Evolutionary conservation across 2,113 vertebrate genomes (phyloP).

Genomic region (Syngnathus typhle): DNA sequence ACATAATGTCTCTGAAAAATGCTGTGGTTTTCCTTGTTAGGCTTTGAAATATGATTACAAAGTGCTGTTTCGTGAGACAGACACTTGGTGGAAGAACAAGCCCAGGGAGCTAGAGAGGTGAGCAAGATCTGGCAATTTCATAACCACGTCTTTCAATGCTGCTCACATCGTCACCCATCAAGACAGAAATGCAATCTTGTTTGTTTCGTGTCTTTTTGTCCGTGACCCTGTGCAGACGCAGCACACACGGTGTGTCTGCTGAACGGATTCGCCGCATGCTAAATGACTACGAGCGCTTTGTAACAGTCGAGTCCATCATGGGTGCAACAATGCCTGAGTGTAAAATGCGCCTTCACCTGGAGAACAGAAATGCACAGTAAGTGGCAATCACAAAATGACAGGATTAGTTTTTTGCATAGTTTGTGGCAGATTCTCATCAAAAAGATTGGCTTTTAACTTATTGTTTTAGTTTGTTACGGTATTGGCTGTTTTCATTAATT

Average conservation of each 20-base stretch:
- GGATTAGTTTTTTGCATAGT: background rate
- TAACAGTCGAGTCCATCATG: constrained; percentile 81
- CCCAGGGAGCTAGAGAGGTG: constrained; percentile 92
- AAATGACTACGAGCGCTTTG: constrained; percentile 78
- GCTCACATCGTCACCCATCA: background rate
- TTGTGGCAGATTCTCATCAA: background rate
- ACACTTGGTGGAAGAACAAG: constrained; percentile 95
- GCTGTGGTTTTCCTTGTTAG: constrained; percentile 59
- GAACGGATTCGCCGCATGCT: constrained; percentile 89
- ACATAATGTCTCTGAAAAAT: background rate
- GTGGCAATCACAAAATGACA: constrained; percentile 14
- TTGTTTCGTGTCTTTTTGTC: constrained; percentile 10
- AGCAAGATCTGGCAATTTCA: constrained; percentile 25
- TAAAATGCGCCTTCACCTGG: constrained; percentile 44
- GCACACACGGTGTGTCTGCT: constrained; percentile 79
- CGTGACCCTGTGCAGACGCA: constrained; percentile 72
- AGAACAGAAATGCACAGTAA: constrained; percentile 49
- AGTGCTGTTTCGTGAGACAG: constrained; percentile 89
- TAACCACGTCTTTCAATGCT: background rate
- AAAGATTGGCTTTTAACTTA: background rate
- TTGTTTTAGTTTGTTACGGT: too few species aligned
- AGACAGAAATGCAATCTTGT: background rate
- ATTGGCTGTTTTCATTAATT: background rate
- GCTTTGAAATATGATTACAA: constrained; percentile 85
- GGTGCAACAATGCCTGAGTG: constrained; percentile 67